phyloP scores from a whole-genome alignment of 2,888 invertebrate species.

The Plutella xylostella region DNA sequence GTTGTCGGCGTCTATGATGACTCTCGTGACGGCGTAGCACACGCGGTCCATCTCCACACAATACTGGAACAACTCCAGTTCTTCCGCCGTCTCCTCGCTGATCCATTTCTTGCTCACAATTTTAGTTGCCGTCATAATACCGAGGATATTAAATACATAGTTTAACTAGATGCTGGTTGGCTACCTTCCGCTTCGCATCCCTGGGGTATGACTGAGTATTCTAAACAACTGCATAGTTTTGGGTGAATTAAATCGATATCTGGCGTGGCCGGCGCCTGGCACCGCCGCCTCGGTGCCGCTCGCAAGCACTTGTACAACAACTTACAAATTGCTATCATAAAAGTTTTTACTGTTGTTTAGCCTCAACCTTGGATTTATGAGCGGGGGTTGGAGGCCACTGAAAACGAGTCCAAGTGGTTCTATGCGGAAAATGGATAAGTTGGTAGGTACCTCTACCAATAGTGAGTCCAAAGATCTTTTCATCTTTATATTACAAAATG shows the following conservation, averaged over 20 bases:
- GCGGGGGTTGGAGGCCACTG: no score
- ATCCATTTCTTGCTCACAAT: conserved; percentile 62
- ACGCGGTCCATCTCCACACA: conserved; percentile 63
- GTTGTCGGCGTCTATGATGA: conserved; percentile 54
- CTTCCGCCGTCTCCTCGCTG: conserved; percentile 62
- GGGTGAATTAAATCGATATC: conserved; percentile 48
- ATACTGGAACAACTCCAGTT: conserved; percentile 56
- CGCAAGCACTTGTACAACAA: conserved; percentile 45
- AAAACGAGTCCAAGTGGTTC: no score
- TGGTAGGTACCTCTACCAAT: no score
- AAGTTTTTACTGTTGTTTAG: conserved; percentile 43
- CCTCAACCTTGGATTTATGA: conserved; percentile 40
- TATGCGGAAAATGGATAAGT: no score
- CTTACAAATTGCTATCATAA: conserved; percentile 39
- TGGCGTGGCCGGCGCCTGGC: conserved; percentile 53
- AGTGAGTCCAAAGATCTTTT: no score
- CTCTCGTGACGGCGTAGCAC: conserved; percentile 55
- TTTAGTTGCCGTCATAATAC: conserved; percentile 35
- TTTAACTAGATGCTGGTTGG: conserved; percentile 13
- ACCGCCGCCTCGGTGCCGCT: conserved; percentile 23
- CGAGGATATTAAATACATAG: not conserved
- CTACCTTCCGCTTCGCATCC: conserved; percentile 3
- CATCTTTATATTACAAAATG: no score
- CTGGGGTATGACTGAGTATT: conserved; percentile 27
- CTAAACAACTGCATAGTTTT: conserved; percentile 32